A percentile compares a stretch with the other conserved stretches of the same genome.
phyloP scores from a whole-genome alignment of 2,797 vertebrate genomes.

The Lacerta agilis region DNA sequence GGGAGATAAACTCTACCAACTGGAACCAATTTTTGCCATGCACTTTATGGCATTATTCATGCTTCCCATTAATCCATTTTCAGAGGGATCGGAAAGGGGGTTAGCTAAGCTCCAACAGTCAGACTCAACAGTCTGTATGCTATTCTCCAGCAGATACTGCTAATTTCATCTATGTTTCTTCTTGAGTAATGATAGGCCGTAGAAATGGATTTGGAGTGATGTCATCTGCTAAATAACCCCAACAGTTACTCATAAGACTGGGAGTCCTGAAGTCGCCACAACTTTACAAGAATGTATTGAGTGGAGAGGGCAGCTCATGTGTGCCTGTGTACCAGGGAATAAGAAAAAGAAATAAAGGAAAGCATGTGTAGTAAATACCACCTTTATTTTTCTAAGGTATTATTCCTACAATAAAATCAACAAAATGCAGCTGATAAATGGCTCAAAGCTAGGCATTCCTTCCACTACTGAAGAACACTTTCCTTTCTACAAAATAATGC shows the following conservation, averaged over 20 bases:
- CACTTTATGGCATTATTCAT: background rate
- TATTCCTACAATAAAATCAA: background rate
- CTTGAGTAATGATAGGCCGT: too few relatives aligned
- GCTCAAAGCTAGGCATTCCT: slow-evolving; percentile 29
- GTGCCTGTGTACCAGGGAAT: background rate
- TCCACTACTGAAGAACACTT: background rate
- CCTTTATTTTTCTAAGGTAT: background rate
- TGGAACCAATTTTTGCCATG: background rate
- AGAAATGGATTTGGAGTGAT: too few relatives aligned
- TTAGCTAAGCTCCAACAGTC: background rate
- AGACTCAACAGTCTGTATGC: too few relatives aligned
- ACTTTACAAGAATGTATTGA: background rate
- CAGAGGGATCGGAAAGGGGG: background rate
- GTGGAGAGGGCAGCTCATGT: background rate
- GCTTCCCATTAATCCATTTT: background rate
- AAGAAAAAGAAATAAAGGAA: background rate
- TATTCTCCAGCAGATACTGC: background rate
- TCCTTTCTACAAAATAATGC: slow-evolving; percentile 39
- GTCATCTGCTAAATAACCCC: too few relatives aligned
- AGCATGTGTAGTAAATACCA: background rate
- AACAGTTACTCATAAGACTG: too few relatives aligned
- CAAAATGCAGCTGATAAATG: background rate
- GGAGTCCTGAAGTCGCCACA: too few relatives aligned
- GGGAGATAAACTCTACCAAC: background rate
- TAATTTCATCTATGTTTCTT: background rate